Base-by-base conservation (phyloP, 2,113 vertebrate species). In the Neotoma lepida region DNA sequence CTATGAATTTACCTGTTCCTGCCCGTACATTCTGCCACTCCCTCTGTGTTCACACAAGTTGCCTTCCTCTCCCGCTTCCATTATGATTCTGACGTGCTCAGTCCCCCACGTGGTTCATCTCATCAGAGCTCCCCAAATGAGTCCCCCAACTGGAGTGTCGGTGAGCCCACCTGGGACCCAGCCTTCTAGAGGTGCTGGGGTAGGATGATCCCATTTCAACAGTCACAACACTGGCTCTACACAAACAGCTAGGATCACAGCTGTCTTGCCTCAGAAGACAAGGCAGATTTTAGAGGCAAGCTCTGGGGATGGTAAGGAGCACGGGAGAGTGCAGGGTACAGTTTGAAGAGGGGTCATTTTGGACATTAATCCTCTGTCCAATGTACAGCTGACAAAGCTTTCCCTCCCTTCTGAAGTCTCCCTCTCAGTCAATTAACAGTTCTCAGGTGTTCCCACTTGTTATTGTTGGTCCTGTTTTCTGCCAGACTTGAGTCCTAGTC, bases 201-300 rank as follows among this genome's bases (percentile, higher is more conserved):
- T 17, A 68, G 4, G 0, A 2, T 0, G 7, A 22, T 7, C n/a
- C n/a, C 8, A 6, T 9, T 41, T 13, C n/a, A 24, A 2, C 15
- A 41, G 13, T 12, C 63, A 68, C 54, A 44, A 28, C 24, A 26
- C 4, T 1, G n/a, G 7, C 12, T 63, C 51, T 80, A 30, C 13
- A 35, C 56, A 35, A 46, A 91, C 78, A 73, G 26, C n/a, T 2
- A 24, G 39, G 39, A 8, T 24, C 24, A 12, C 9, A 6, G 22
- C 44, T 49, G 61, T 28, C 3, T 28, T 35, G 63, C 73, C 39
- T 70, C 91, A 95, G 89, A 63, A 96, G 86, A 91, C 95, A 90
- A 95, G 49, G 91, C 70, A 76, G 66, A 14, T 33, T 1, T 20
- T 33, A 89, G 56, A 91, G 54, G 63, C 91, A 39, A 20, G 94